Evolutionary conservation across 2,113 vertebrate genomes (phyloP), one percentile per base, ranked within the genome.

Genomic region (Ptychochromis oligacanthus): DNA sequence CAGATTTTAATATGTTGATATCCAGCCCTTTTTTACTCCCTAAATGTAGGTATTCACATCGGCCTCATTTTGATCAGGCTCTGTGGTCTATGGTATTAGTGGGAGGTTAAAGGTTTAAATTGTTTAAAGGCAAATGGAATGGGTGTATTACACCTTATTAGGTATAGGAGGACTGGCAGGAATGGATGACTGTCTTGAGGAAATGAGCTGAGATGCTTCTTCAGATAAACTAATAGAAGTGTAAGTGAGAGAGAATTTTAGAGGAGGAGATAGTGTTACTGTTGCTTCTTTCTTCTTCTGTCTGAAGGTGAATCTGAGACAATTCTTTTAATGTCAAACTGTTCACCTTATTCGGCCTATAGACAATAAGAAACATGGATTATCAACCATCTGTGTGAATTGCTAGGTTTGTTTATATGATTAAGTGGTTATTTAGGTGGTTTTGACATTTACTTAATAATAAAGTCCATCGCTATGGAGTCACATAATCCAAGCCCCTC

Each of bases 151-250:
- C 11, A 70, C 40, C 1, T 7, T 36, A 36, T 81, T 83, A 70
- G 26, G 20, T 26, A 14, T 26, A 64, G 72, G 60, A 36, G 20
- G 52, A 75, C 12, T 20, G 7, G 36, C 6, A 52, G 26, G 31
- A 46, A 38, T 75, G 1, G 40, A 75, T 18, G 15, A 31, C 12
- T 75, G 28, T 80, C 81, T 61, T 82, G 17, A 59, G 64, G 80
- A 67, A 89, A 60, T 34, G 59, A 81, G 79, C 57, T 87, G 79
- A 88, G 80, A 65, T 81, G 75, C 54, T 77, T 83, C 43, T 80
- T 26, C 20, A 52, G 74, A 87, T 86, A 88, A 88, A 79, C 87
- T 77, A 88, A 90, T 86, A 81, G 77, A 78, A 5, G n/a, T 62
- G 15, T 26, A 38, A 64, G 56, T 60, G 24, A 78, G 76, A 64